Conservation (phyloP, 2,797 vertebrate species). For the Hipposideros larvatus region DNA sequence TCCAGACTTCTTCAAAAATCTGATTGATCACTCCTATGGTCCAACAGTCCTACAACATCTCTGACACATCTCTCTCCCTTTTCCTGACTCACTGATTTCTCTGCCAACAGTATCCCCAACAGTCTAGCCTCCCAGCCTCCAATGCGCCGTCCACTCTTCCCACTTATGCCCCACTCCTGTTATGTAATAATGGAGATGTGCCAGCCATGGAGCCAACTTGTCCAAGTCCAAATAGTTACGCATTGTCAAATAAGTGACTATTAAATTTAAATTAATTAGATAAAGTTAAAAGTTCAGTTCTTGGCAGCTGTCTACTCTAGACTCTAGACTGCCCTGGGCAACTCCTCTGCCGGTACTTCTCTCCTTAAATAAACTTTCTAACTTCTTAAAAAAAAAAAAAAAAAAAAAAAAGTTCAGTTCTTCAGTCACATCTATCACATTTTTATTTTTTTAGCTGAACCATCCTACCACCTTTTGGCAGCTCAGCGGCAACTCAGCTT, state of each 20-base stretch:
- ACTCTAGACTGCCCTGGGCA: no score
- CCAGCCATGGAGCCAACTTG: background rate
- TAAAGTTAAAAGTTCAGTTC: constrained; percentile 20
- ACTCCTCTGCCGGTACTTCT: no score
- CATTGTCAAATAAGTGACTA: background rate
- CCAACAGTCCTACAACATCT: background rate
- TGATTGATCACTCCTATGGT: background rate
- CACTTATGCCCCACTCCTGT: background rate
- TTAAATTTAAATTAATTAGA: constrained; percentile 5
- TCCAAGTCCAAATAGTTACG: background rate
- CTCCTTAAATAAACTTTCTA: no score
- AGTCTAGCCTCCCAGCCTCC: background rate
- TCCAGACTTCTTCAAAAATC: background rate
- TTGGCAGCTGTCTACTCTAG: background rate
- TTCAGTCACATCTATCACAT: background rate
- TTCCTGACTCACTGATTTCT: background rate
- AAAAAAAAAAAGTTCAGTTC: background rate
- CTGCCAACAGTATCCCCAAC: background rate
- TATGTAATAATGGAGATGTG: rapidly evolving
- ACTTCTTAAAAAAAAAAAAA: no score
- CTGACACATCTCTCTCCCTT: background rate
- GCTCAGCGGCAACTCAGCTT: no score
- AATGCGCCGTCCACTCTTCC: background rate
- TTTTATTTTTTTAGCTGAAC: no score
- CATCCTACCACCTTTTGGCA: no score